Percentiles rank a stretch among this genome's conserved stretches.
Evolutionary conservation across 2,888 invertebrate species (phyloP).

Genomic region (Invenusta paracnida): DNA sequence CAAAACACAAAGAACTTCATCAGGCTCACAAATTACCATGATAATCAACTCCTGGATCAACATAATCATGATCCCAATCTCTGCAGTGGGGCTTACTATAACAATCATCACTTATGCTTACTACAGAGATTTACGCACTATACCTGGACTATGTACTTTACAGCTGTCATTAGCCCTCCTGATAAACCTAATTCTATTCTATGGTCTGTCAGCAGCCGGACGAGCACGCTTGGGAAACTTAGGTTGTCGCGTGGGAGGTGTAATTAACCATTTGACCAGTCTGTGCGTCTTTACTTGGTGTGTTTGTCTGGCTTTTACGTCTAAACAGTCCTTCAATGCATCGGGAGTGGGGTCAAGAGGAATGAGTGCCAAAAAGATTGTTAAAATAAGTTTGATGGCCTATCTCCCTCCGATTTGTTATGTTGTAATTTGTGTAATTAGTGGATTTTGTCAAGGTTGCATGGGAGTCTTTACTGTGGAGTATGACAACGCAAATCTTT

Average conservation of each 20-base stretch:
- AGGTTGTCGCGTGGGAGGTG: neutral
- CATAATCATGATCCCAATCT: neutral
- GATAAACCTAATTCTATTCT: neutral
- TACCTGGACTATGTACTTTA: slow-evolving; percentile 1
- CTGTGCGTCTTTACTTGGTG: neutral
- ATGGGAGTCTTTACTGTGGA: neutral
- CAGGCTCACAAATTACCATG: too few species aligned
- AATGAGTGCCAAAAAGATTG: neutral
- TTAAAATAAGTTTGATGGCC: neutral
- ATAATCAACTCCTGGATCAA: neutral
- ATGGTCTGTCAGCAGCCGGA: neutral
- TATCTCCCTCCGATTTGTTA: neutral
- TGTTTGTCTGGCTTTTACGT: neutral
- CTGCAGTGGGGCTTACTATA: neutral
- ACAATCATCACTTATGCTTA: neutral
- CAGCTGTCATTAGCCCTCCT: neutral
- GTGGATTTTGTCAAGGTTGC: neutral
- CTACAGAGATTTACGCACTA: neutral
- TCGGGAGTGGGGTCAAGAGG: neutral
- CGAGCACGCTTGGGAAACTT: neutral
- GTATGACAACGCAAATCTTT: neutral
- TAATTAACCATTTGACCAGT: neutral
- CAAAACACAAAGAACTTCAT: too few species aligned
- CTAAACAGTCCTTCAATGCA: neutral
- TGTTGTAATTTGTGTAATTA: neutral